These are phyloP conservation scores for Cephalopholis sonnerati DNA, from an alignment of 2,113 vertebrate genomes.

Conservation along the genomic window DNA sequence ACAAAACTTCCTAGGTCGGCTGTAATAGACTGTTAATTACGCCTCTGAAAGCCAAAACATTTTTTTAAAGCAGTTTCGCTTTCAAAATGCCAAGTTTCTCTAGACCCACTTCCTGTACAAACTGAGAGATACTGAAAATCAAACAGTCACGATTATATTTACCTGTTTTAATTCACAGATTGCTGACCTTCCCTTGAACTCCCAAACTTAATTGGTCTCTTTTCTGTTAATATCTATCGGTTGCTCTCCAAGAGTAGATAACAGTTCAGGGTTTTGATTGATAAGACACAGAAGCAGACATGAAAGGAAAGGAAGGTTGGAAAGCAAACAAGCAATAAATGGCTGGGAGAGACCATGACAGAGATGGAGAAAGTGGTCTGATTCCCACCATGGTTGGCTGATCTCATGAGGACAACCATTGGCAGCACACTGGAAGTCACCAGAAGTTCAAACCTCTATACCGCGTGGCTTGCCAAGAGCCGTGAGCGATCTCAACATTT, in stretches of 20 bases:
- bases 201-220: background rate
- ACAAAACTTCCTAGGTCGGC: too few relatives aligned
- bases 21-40: background rate
- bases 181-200: constrained; percentile 24
- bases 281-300: constrained; percentile 9
- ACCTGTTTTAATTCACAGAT: background rate
- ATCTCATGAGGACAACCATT: constrained; percentile 12
- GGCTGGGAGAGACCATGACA: background rate
- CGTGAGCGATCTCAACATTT: background rate
- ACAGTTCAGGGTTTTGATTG: background rate
- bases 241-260: constrained; percentile 1
- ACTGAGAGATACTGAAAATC: constrained; percentile 16
- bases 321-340: constrained; percentile 16
- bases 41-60: constrained; percentile 1
- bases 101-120: constrained; percentile 3
- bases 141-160: background rate
- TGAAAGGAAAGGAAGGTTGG: background rate
- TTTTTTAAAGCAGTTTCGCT: constrained; percentile 29
- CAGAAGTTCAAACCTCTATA: constrained; percentile 22
- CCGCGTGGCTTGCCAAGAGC: constrained; percentile 22
- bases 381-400: constrained; percentile 12
- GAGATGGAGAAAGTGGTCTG: constrained; percentile 4
- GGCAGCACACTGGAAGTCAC: constrained; percentile 27
- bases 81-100: constrained; percentile 13
- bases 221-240: constrained; percentile 9